Base-by-base conservation (phyloP, 1,140 invertebrate species). In the Drosophila suzukii region DNA sequence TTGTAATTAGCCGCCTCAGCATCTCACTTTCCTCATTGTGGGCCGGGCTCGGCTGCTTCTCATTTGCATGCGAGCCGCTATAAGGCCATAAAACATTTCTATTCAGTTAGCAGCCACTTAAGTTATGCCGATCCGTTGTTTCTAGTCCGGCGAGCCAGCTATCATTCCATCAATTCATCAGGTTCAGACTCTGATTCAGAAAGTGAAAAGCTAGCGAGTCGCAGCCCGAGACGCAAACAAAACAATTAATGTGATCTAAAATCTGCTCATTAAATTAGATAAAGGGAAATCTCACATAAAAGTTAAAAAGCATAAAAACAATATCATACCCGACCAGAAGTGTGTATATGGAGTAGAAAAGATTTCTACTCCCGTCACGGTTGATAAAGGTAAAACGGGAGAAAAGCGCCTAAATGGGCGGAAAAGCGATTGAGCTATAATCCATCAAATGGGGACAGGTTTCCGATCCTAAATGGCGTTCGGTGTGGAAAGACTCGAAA, bases 21-120 rank as follows among this genome's bases (percentile, higher is more conserved):
- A 88, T 83, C 79, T 83, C 63, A 78, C 50, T 78, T 71, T 67
- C 66, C 49, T 58, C 73, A 75, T 86, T 86, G 65, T 84, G 81
- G 61, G 70, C 39, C 12, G 11, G n/a, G 44, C 60, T 43, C 32
- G 46, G 44, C 13, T 46, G 57, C 57, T 75, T 66, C 75, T 74
- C 79, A 89, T 88, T 88, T 88, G 80, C 83, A 88, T 88, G 79
- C 81, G 83, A 44, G 61, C 82, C 83, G 82, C 82, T 86, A 83
- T 86, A 79, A 54, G 56, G 76, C 67, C 76, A 83, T 89, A 89
- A 88, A 79, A 55, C 84, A 89, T 89, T 83, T 86, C 75, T 70
- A 83, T 86, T 83, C 83, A 77, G 72, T 73, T 86, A 65, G 73
- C 81, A 74, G 74, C 63, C 70, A 47, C 74, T 59, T 85, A 78